phyloP scores from a whole-genome alignment of 2,888 invertebrate species.

The Agapostemon virescens region DNA sequence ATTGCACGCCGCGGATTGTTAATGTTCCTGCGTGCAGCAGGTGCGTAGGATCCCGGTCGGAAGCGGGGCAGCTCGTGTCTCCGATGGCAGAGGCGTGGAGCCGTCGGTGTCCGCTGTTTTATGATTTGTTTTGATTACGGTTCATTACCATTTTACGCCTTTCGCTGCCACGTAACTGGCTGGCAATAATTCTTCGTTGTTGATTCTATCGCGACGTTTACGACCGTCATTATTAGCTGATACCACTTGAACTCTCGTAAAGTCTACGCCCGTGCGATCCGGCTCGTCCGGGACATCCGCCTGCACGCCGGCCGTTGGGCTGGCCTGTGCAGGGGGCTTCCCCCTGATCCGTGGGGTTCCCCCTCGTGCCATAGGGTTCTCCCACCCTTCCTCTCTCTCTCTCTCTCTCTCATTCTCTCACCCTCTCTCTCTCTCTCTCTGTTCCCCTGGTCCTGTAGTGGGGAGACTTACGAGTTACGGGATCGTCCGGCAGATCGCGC shows the following conservation, averaged over 20 bases:
- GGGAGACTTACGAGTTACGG: constrained; percentile 77
- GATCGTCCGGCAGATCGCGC: constrained; percentile 78
- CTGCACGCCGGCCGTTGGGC: constrained; percentile 29
- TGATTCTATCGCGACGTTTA: constrained; percentile 80
- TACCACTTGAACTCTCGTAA: constrained; percentile 77
- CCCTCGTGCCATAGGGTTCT: not conserved
- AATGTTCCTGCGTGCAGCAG: constrained; percentile 33
- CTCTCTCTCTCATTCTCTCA: not conserved
- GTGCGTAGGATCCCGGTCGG: constrained; percentile 32
- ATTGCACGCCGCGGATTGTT: not conserved
- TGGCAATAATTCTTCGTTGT: constrained; percentile 77
- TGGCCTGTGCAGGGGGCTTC: constrained; percentile 43
- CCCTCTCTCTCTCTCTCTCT: not conserved
- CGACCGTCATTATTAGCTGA: constrained; percentile 80
- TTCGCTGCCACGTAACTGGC: constrained; percentile 75
- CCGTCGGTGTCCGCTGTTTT: constrained; percentile 66
- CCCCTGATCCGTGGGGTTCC: constrained; percentile 25
- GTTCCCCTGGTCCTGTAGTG: constrained; percentile 44
- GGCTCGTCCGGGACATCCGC: constrained; percentile 61
- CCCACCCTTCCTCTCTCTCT: not conserved
- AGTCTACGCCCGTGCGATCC: constrained; percentile 77
- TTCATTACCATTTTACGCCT: constrained; percentile 79
- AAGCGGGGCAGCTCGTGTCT: constrained; percentile 22
- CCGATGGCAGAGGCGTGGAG: constrained; percentile 21
- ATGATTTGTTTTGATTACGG: constrained; percentile 80